Base-by-base conservation (phyloP, 1,140 invertebrate species). In the Panonychus citri region DNA sequence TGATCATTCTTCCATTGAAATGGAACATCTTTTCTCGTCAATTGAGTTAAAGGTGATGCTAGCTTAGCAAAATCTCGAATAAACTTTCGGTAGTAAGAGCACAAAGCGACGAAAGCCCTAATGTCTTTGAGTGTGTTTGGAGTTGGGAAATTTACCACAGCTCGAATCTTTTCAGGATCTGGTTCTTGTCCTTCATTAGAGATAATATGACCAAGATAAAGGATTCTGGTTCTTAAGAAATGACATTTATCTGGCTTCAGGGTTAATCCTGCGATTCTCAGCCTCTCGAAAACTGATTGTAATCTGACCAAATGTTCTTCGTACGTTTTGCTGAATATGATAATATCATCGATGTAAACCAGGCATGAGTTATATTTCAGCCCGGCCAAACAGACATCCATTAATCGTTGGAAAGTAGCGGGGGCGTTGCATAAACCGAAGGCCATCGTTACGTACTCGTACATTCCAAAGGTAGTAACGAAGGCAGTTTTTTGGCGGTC, bases 21-120 rank as follows among this genome's bases (percentile, higher is more conserved):
- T 30, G 28, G 34, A 27, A 24, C 17, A 43, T 50, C 34, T 27
- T 64, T 60, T 27, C 60, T 63, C 27, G 65, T 54, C 30, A 69
- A 54, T 8, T 62, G 30, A 40, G 63, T 59, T 50, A 72, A 57
- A 1, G 67, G 68, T 27, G 58, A 54, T 37, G 67, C 61, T 24
- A 67, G 55, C 24, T 58, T 50, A 3, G 69, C 64, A 28, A 67
- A 65, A 54, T 68, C 49, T 42, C n/a, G n/a, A 63, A 63, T 59
- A 48, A 63, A 63, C 51, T 37, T 57, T 46, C 60, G 51, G 53
- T 62, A 63, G 26, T 56, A 62, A 25, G 27, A 39, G 2, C 39
- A 42, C 19, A 57, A 19, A 3, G 59, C 61, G 10, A 64, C 26
- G 27, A 62, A 62, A 19, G 28, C 15, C 48, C 42, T 7, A 15